Percentiles rank a stretch among this genome's conserved stretches.
Evolutionary conservation across 2,113 vertebrate genomes (phyloP).

Genomic region (Mastomys coucha): DNA sequence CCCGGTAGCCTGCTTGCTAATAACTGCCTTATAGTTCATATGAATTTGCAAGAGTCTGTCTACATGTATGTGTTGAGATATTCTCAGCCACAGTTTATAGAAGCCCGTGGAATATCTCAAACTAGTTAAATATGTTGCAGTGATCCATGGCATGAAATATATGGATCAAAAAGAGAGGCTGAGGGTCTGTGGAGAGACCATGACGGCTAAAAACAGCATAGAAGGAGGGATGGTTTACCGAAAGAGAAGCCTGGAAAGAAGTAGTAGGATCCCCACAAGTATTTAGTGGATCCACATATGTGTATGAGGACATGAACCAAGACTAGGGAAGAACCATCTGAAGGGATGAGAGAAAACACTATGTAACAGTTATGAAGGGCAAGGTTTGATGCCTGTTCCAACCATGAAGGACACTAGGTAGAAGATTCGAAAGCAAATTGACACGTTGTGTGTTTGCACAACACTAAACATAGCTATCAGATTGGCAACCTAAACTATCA

Average conservation of each 20-base stretch:
- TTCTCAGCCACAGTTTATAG: constrained; percentile 23
- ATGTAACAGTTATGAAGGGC: background rate
- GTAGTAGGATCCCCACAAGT: background rate
- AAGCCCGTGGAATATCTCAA: background rate
- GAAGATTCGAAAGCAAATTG: background rate
- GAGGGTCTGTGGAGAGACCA: background rate
- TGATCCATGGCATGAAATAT: background rate
- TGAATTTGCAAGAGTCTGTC: background rate
- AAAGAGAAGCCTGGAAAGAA: background rate
- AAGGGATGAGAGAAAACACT: background rate
- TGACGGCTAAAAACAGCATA: background rate
- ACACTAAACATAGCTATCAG: background rate
- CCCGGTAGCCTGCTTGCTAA: background rate
- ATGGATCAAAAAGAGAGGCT: background rate
- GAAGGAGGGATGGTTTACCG: background rate
- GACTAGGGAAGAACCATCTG: background rate
- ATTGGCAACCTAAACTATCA: too few relatives aligned
- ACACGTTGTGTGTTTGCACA: background rate
- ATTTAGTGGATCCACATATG: background rate
- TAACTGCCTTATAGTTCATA: background rate
- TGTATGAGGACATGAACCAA: background rate
- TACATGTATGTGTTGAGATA: background rate
- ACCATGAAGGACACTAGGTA: background rate
- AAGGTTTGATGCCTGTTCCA: background rate
- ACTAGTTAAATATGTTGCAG: background rate